Evolutionary conservation across 2,888 invertebrate species (phyloP), one percentile per base, ranked within the genome.

Genomic region (Lepidochitona cinerea): DNA sequence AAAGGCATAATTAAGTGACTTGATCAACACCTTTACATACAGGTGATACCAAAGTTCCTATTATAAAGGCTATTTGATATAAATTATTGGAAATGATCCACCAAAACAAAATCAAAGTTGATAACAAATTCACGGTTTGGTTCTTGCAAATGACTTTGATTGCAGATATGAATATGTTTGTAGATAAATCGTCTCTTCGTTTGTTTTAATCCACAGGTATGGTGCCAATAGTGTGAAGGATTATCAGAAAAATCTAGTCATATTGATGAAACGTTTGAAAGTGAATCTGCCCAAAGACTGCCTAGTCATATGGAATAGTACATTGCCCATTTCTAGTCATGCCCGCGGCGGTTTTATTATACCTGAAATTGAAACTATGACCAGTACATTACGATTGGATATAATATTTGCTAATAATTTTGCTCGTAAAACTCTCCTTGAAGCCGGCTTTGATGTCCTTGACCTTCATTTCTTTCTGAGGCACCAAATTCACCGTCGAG

Each of bases 371-470:
- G 89, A 91, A 49, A 92, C 91, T 79, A 80, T 92, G 75, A 87
- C 90, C 71, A 79, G 88, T 35, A 88, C 89, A 5, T 79, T 92
- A 65, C 88, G 92, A 0, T 90, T 91, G 75, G 92, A 92, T 72
- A 88, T 92, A 2, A 82, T 92, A 79, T 92, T 92, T 83, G 92
- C 92, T 0, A 93, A 93, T 83, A 87, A 88, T 77, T 92, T 87
- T 83, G 91, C 91, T 2, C 79, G 87, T 4, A 85, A 91, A 69
- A 83, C 90, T n/a, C 68, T 73, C 41, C 29, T 23, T 1, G 75
- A 83, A 4, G 85, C 89, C 80, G 90, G 90, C 3, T 90, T 88
- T 81, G 92, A 93, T 84, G 87, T 92, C 32, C 79, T 93, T 3
- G 93, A 93, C 82, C 83, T 92, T 1, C 92, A 93, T 80, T 92